Base-by-base conservation (phyloP, 2,888 invertebrate species). In the Noctuana brunneofusca region DNA sequence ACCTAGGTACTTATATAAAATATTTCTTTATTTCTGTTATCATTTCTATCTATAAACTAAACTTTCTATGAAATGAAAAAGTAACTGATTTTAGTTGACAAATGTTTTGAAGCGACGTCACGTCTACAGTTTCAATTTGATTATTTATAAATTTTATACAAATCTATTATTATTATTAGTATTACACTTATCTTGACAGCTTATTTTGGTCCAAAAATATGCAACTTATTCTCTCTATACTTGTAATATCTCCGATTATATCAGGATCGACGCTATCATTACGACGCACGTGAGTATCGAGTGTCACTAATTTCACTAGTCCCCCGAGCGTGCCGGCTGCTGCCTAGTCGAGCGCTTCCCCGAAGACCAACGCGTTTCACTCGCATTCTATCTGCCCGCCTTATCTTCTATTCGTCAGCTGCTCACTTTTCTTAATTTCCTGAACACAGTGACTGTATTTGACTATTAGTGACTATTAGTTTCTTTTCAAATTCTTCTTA, bases 321-420 rank as follows among this genome's bases (percentile, higher is more conserved):
- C 41, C 41, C 18, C 16, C 41, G 41, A 43, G 55, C 55, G 55
- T 55, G 55, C 20, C 20, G 9, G 14, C 20, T 55, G 55, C 20
- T 46, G 9, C 20, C 20, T 22, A 22, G 6, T 22, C 14, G 38
- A 54, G 43, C 41, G 55, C 41, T 27, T 43, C 55, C 55, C 55
- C 55, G 27, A 41, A 55, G 43, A 55, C 54, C 38, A n/a, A 3
- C 12, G 54, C 54, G 41, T 55, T 55, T 55, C 55, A 55, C 55
- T 55, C 11, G 55, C 55, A 55, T 41, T 55, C 20, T 46, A 22
- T 41, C 35, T 38, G 35, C 18, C n/a, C n/a, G 20, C 46, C 49
- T 24, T 22, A n/a, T 49, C 49, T 24, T 46, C 18, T 18, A 43
- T 20, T 8, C 22, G n/a, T 22, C n/a, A 24, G 14, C n/a, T 49